Conservation (phyloP, 2,888 invertebrate genomes). For the Netelia fuscicornis region DNA sequence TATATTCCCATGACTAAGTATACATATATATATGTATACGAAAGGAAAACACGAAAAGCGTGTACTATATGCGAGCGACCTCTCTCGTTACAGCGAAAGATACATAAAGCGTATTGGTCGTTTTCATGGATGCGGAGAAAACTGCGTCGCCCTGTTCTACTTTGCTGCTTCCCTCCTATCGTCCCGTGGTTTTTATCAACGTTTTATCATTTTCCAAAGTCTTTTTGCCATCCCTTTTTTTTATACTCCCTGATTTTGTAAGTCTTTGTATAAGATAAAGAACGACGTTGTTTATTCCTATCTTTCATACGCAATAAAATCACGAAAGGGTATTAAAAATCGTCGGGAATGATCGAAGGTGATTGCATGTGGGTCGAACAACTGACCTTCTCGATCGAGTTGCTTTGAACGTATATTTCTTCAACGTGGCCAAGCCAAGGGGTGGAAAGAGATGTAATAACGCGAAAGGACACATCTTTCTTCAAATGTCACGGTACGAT, state of each 20-base stretch:
- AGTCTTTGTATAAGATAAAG: too few species aligned
- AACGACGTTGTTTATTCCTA: too few species aligned
- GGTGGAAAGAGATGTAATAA: background rate
- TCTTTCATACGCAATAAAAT: too few species aligned
- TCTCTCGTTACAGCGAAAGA: conserved; percentile 3
- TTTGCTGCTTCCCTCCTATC: background rate
- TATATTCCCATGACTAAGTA: too few species aligned
- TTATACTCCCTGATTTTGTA: background rate
- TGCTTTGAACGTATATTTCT: background rate
- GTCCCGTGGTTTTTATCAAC: background rate
- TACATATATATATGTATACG: conserved; percentile 1
- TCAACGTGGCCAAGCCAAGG: background rate
- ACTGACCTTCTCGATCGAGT: conserved; percentile 66
- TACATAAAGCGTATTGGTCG: background rate
- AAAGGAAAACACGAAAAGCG: conserved; percentile 23
- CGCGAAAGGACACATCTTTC: background rate
- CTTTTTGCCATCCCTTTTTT: background rate
- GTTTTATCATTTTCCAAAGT: background rate
- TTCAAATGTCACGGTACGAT: conserved; percentile 9
- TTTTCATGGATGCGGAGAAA: background rate
- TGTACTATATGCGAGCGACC: conserved; percentile 1
- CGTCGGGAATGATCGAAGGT: background rate
- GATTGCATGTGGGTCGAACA: conserved; percentile 68
- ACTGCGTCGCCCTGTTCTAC: conserved; percentile 4
- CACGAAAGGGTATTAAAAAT: background rate